phyloP scores from a whole-genome alignment of 2,113 vertebrate genomes.

The Suricata suricatta region DNA sequence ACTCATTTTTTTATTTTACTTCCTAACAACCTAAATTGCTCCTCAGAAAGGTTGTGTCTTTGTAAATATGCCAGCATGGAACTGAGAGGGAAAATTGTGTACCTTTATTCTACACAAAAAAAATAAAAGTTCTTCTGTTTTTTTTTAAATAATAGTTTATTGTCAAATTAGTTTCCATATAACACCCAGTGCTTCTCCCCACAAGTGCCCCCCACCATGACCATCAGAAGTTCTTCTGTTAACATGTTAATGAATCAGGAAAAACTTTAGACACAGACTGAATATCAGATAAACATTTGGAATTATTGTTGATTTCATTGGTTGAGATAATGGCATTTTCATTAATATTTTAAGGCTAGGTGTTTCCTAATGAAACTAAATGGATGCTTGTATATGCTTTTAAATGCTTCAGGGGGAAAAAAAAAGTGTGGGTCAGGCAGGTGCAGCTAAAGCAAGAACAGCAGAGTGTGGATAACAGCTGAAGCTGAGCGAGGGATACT shows the following conservation, averaged over 20 bases:
- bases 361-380: background rate
- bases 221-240: background rate
- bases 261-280: background rate
- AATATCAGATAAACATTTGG: background rate
- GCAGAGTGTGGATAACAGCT: background rate
- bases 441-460: background rate
- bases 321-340: background rate
- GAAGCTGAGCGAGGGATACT: background rate
- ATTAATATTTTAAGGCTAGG: background rate
- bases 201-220: too few species aligned
- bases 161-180: too few species aligned
- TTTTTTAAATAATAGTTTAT: too few species aligned
- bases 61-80: background rate
- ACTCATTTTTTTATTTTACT: background rate
- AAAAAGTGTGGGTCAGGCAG: fast-evolving
- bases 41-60: background rate
- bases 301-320: background rate
- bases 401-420: background rate
- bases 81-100: background rate
- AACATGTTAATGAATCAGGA: background rate
- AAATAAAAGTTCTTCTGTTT: background rate
- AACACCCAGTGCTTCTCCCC: too few species aligned
- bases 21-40: background rate
- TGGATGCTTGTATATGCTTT: background rate
- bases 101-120: background rate